Evolutionary conservation across 2,888 invertebrate genomes (phyloP).

Genomic region (Elegia similella): DNA sequence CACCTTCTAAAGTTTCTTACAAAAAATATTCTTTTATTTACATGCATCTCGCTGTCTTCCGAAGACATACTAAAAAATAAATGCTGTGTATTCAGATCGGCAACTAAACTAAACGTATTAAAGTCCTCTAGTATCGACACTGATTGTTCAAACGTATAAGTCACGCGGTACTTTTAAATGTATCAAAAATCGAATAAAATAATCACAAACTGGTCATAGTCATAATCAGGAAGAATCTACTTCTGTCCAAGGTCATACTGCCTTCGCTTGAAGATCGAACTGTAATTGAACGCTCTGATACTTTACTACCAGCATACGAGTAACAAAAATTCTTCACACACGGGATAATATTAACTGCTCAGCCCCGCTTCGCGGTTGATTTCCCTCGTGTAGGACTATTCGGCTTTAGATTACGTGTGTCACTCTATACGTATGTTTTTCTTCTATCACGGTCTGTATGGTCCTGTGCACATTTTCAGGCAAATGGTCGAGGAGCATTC

Average conservation of each 20-base stretch:
- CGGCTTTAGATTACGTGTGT: slow-evolving; percentile 59
- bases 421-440: slow-evolving; percentile 68
- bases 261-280: no score
- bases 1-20: not conserved
- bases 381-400: not conserved
- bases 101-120: not conserved
- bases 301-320: no score
- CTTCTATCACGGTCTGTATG: slow-evolving; percentile 83
- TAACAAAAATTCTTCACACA: not conserved
- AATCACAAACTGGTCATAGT: slow-evolving; percentile 4
- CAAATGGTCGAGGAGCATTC: slow-evolving; percentile 92
- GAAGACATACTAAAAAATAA: slow-evolving; percentile 7
- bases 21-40: slow-evolving; percentile 7
- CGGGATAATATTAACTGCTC: not conserved
- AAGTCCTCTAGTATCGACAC: no score
- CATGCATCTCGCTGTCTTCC: not conserved
- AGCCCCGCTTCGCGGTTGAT: slow-evolving; percentile 11
- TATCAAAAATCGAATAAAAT: not conserved
- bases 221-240: no score
- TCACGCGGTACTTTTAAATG: not conserved
- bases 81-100: slow-evolving; percentile 12
- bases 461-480: slow-evolving; percentile 90
- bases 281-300: no score
- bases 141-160: no score
- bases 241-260: no score